Evolutionary conservation across 2,113 vertebrate genomes (phyloP), one percentile per base, ranked within the genome.

Genomic region (Melanostigma gelatinosum): DNA sequence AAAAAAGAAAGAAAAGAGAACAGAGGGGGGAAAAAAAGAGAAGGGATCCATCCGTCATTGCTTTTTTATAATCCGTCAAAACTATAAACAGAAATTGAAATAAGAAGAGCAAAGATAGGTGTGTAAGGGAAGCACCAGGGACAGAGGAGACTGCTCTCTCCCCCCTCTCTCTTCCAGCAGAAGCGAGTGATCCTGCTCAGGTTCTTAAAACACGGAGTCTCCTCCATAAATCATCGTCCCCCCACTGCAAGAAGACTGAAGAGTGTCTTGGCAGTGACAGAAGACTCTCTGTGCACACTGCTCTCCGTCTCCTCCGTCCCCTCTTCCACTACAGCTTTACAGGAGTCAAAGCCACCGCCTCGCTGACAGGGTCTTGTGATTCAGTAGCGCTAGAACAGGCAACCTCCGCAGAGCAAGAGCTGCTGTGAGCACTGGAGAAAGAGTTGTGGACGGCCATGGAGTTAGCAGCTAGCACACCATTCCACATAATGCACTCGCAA

Each of bases 61-160:
- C 82, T 89, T 91, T 92, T 93, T 92, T 82, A 92, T 91, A 90
- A 88, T 89, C 84, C 40, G 61, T 90, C 89, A 93, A 90, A 86
- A 93, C 89, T 93, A 93, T 86, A 93, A 94, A 94, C 88, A 93
- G 89, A 89, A 92, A 94, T 89, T 91, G 91, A 93, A 93, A 94
- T 93, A 88, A 87, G 91, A 89, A 91, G 75, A 89, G 85, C 83
- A 84, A 63, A 88, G 85, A 93, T 85, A 90, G 89, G 93, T 92
- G 92, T 87, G 87, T 83, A 80, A 75, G 62, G 77, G 91, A 83
- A 92, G 86, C 89, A 84, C 81, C 66, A 68, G 83, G 87, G 93
- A 93, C 87, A 87, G 87, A 90, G 80, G 74, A 85, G 83, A 62
- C 27, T 78, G 80, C 82, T 72, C 87, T 63, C 76, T 40, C 81